Evolutionary conservation across 2,113 vertebrate genomes (phyloP).

Genomic region (Prunella himalayana): DNA sequence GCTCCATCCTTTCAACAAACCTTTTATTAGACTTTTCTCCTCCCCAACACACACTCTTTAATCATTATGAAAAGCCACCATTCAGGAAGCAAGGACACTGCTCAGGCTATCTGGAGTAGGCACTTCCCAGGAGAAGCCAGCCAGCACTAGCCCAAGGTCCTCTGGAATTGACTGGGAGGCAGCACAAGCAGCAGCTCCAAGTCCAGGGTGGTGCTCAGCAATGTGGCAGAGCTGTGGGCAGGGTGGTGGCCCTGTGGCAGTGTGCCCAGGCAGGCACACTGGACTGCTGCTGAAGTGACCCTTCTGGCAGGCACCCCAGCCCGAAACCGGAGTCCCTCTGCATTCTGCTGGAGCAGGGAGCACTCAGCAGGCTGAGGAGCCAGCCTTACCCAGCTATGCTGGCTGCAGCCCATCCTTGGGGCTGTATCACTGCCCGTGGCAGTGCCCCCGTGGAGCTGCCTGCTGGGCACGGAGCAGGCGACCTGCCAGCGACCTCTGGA

Average conservation of each 20-base stretch:
- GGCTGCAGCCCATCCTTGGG: background rate
- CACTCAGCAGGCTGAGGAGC: background rate
- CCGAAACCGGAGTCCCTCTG: rapidly evolving
- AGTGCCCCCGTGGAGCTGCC: background rate
- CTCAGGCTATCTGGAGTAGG: background rate
- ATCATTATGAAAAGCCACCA: background rate
- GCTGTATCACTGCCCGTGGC: background rate
- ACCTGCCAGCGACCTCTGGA: background rate
- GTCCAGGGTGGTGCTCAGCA: background rate
- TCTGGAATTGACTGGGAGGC: background rate
- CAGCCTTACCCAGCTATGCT: background rate
- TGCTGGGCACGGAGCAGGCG: background rate
- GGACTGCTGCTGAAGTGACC: background rate
- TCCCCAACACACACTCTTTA: background rate
- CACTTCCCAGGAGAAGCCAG: background rate
- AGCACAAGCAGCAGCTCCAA: background rate
- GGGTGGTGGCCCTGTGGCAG: background rate
- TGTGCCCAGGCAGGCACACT: background rate
- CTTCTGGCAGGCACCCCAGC: background rate
- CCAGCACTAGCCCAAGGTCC: background rate
- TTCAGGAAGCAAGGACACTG: background rate
- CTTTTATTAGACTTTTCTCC: background rate
- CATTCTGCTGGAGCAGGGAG: background rate
- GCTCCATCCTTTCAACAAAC: slow-evolving; percentile 22
- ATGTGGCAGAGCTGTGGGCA: background rate